Percentiles rank a stretch among this genome's conserved stretches.
These are phyloP conservation scores for Camelus dromedarius DNA, from an alignment of 2,113 vertebrate species.

Conservation along the genomic window DNA sequence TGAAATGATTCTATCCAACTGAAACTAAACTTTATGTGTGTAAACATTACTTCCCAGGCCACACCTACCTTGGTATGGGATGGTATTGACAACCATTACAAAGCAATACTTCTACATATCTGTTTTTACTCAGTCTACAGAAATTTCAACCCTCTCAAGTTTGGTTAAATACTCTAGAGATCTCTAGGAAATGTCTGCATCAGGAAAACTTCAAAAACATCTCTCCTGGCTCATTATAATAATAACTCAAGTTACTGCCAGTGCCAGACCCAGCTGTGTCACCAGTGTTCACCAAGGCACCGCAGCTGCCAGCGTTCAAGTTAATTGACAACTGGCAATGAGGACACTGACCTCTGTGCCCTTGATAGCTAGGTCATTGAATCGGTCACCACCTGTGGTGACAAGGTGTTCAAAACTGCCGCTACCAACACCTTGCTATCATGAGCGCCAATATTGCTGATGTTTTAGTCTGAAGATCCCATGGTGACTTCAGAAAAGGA, in stretches of 20 bases:
- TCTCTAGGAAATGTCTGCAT: not conserved
- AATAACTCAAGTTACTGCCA: not conserved
- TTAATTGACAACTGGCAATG: not conserved
- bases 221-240: not conserved
- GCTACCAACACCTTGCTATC: no score
- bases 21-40: not conserved
- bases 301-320: not conserved
- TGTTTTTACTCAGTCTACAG: not conserved
- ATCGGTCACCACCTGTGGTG: not conserved
- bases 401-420: not conserved
- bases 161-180: not conserved
- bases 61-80: not conserved
- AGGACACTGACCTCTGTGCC: not conserved
- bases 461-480: not conserved
- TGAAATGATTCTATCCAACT: not conserved
- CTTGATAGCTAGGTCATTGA: not conserved
- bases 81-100: not conserved
- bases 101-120: not conserved
- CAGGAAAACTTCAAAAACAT: not conserved
- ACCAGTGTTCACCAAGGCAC: not conserved
- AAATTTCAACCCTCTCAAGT: not conserved
- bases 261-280: not conserved
- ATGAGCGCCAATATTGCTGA: not conserved
- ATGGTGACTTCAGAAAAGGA: not conserved
- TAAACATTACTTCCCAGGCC: not conserved